phyloP scores from a whole-genome alignment of 2,797 vertebrate species.

The Scyliorhinus canicula region DNA sequence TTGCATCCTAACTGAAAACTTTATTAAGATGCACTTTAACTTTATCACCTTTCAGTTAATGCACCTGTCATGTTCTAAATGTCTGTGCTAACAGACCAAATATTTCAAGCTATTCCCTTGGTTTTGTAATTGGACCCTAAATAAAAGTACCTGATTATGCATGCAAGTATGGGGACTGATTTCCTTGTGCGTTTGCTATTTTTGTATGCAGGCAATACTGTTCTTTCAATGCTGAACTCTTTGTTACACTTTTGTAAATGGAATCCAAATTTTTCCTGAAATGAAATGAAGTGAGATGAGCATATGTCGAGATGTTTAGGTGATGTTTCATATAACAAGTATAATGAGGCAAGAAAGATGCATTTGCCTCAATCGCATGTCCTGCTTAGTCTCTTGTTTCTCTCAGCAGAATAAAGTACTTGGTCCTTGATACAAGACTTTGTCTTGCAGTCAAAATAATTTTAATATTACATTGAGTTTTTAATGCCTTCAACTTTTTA shows the following conservation, averaged over 20 bases:
- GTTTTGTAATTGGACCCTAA: background rate
- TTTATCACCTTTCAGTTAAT: background rate
- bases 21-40: background rate
- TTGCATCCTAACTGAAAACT: background rate
- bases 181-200: background rate
- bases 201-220: background rate
- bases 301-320: background rate
- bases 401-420: background rate
- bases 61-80: background rate
- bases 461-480: background rate
- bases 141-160: background rate
- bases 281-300: background rate
- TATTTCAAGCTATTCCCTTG: background rate
- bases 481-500: background rate
- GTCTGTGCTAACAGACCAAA: background rate
- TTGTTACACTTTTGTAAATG: background rate
- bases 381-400: background rate
- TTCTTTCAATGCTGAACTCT: background rate
- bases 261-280: no score
- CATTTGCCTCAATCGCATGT: background rate
- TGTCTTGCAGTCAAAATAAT: background rate
- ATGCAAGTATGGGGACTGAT: background rate
- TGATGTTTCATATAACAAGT: background rate
- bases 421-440: no score
- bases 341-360: background rate